Evolutionary conservation across 1,140 invertebrate species (phyloP).

Genomic region (Aphis craccivora): DNA sequence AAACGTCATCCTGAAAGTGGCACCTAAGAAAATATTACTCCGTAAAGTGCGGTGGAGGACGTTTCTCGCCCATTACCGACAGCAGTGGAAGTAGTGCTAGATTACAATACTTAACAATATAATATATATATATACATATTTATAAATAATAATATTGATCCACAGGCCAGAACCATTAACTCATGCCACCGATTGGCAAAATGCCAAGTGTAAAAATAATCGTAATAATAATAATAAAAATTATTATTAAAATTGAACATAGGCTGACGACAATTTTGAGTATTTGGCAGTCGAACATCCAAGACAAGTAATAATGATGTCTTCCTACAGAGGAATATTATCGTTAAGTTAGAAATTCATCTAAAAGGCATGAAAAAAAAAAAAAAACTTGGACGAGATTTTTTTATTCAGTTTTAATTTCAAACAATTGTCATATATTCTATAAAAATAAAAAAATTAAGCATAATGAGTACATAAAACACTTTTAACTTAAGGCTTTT

Average conservation of each 20-base stretch:
- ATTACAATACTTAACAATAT: neutral
- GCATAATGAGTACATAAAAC: neutral
- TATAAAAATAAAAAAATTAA: neutral
- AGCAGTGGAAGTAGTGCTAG: neutral
- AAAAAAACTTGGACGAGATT: neutral
- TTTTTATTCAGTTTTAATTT: neutral
- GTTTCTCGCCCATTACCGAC: neutral
- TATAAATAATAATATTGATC: slow-evolving; percentile 35
- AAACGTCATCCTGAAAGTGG: slow-evolving; percentile 44
- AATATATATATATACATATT: neutral
- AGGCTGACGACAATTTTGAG: neutral
- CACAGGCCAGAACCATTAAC: neutral
- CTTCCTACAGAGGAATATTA: neutral
- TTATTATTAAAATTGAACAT: slow-evolving; percentile 4
- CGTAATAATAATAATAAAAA: slow-evolving; percentile 1
- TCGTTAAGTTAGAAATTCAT: neutral
- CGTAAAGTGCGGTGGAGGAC: neutral
- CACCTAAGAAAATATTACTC: slow-evolving; percentile 43
- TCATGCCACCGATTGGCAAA: slow-evolving; percentile 14
- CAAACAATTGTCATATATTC: neutral
- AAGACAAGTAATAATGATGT: neutral
- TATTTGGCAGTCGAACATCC: slow-evolving; percentile 33
- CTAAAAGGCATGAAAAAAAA: neutral
- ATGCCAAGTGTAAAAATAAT: neutral
- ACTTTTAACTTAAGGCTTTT: neutral